Evolutionary conservation across 2,113 vertebrate genomes (phyloP).

Genomic region (Gnathonemus echidnorhynchus): DNA sequence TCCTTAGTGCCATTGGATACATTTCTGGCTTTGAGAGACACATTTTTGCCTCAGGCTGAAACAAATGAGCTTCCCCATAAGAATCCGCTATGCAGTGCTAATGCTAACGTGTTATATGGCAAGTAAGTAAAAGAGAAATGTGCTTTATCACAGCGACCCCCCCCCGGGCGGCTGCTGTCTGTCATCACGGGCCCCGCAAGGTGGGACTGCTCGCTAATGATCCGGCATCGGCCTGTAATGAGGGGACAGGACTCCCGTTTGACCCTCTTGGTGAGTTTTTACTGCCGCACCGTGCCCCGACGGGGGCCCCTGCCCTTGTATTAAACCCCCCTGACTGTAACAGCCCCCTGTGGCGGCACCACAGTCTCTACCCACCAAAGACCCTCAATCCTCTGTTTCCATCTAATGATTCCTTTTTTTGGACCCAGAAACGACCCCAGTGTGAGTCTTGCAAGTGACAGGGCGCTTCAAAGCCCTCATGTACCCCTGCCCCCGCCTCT

Average conservation of each 20-base stretch:
- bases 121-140: not conserved
- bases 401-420: not conserved
- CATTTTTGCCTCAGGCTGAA: not conserved
- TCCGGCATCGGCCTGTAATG: not conserved
- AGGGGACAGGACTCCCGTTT: not conserved
- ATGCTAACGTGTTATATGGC: not conserved
- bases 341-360: not conserved
- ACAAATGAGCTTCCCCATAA: not conserved
- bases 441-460: not conserved
- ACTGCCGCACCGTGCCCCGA: not conserved
- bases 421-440: not conserved
- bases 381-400: not conserved
- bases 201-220: not conserved
- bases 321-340: not conserved
- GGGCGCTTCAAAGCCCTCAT: not conserved
- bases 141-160: not conserved
- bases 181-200: not conserved
- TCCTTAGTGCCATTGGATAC: not conserved
- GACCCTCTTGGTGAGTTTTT: not conserved
- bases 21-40: slow-evolving; percentile 10
- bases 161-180: not conserved
- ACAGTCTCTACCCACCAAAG: not conserved
- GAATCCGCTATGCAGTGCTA: not conserved
- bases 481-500: not conserved
- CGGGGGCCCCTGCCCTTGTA: not conserved